Conservation (phyloP, 2,888 invertebrate genomes). For the Epirrita christyi region DNA sequence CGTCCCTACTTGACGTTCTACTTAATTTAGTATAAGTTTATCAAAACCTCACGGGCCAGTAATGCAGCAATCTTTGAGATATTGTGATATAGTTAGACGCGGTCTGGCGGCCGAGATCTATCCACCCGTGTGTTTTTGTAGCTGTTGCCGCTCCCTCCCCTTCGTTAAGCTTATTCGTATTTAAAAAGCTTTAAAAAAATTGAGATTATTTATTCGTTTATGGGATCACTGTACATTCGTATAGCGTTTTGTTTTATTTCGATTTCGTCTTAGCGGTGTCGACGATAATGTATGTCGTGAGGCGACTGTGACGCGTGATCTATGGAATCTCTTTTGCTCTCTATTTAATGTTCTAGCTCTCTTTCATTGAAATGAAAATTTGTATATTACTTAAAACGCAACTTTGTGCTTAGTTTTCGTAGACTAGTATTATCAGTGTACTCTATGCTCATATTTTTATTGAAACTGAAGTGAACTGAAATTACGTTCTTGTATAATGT, state of each 20-base stretch:
- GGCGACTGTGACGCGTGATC: constrained; percentile 28
- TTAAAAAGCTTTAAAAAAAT: constrained; percentile 79
- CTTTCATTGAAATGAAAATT: constrained; percentile 45
- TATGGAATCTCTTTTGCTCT: constrained; percentile 63
- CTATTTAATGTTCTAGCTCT: constrained; percentile 66
- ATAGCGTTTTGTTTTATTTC: constrained; percentile 51
- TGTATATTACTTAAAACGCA: constrained; percentile 30
- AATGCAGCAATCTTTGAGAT: constrained; percentile 79
- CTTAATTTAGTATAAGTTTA: constrained; percentile 80
- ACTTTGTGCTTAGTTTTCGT: constrained; percentile 52
- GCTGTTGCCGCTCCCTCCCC: constrained; percentile 46
- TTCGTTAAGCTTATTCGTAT: constrained; percentile 68
- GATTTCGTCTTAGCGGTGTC: constrained; percentile 52
- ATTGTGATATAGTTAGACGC: constrained; percentile 78
- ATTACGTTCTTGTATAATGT: constrained; percentile 16
- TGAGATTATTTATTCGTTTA: constrained; percentile 81
- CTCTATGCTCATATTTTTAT: constrained; percentile 29
- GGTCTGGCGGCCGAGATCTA: constrained; percentile 35
- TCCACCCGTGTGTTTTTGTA: constrained; percentile 50
- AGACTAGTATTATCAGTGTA: constrained; percentile 23
- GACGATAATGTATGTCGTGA: constrained; percentile 67
- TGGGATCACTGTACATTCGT: constrained; percentile 60
- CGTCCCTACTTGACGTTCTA: constrained; percentile 80
- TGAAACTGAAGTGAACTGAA: constrained; percentile 21
- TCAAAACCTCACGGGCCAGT: constrained; percentile 79